phyloP scores from a whole-genome alignment of 1,140 invertebrate genomes.

The Homarus americanus region DNA sequence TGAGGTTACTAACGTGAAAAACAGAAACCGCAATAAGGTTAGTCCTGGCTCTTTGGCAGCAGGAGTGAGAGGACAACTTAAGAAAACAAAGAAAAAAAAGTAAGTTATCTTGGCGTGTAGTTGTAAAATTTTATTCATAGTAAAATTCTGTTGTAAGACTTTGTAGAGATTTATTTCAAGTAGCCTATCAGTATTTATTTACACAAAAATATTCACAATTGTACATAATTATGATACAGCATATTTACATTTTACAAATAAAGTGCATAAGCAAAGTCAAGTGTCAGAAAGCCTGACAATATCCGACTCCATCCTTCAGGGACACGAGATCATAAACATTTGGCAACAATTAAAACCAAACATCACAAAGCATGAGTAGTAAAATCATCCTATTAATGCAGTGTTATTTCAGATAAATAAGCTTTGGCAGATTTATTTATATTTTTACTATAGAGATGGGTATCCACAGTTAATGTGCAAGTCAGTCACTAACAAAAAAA shows the following conservation, averaged over 20 bases:
- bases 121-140: too few species aligned
- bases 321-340: neutral
- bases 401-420: too few species aligned
- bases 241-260: constrained; percentile 6
- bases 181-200: neutral
- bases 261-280: neutral
- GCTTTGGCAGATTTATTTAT: too few species aligned
- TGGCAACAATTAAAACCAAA: constrained; percentile 9
- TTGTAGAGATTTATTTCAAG: neutral
- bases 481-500: too few species aligned
- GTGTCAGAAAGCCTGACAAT: neutral
- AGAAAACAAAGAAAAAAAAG: constrained; percentile 12
- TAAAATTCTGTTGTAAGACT: too few species aligned
- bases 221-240: constrained; percentile 3
- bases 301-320: neutral
- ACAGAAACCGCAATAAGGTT: constrained; percentile 82
- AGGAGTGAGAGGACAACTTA: constrained; percentile 10
- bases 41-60: neutral
- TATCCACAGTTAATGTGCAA: too few species aligned
- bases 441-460: too few species aligned
- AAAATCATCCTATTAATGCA: too few species aligned
- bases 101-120: too few species aligned
- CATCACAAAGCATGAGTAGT: neutral
- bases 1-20: constrained; percentile 95
- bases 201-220: constrained; percentile 1